Evolutionary conservation across 2,113 vertebrate genomes (phyloP).

Genomic region (Pseudorectes ferrugineus): DNA sequence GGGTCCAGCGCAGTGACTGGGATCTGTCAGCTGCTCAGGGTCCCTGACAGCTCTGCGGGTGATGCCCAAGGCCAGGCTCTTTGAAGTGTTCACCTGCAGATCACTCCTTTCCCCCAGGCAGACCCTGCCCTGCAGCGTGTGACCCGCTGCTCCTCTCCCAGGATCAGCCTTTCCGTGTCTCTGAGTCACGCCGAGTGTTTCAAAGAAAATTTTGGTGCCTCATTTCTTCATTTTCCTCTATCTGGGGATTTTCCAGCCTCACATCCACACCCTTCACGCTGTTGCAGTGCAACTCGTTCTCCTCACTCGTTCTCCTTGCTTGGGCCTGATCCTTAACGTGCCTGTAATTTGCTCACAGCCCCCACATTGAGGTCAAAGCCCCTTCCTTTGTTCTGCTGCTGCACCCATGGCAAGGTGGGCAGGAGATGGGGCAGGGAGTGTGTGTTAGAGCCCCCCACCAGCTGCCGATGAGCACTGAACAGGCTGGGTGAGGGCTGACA

Average conservation of each 20-base stretch:
- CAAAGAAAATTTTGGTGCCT: not conserved
- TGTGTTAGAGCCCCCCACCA: not conserved
- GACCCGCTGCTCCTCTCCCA: not conserved
- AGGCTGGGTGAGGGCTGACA: not conserved
- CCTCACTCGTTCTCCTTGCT: not conserved
- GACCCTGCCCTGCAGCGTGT: rapidly evolving
- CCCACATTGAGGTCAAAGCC: not conserved
- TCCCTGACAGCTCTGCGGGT: not conserved
- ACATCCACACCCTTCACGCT: not conserved
- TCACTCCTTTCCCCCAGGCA: not conserved
- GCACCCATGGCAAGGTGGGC: not conserved
- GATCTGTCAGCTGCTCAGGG: not conserved
- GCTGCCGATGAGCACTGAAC: not conserved
- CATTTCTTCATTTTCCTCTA: not conserved
- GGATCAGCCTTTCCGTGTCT: not conserved
- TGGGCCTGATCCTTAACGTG: not conserved
- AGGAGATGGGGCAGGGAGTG: not conserved
- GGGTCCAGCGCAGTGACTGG: not conserved
- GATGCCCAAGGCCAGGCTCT: not conserved
- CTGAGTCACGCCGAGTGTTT: not conserved
- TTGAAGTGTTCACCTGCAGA: not conserved
- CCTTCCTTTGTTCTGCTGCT: not conserved
- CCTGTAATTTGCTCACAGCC: not conserved
- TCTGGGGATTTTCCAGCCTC: conserved; percentile 25
- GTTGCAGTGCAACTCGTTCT: not conserved